These are phyloP conservation scores for Diphyllodes magnificus DNA, from an alignment of 2,113 vertebrate species.

Conservation along the genomic window DNA sequence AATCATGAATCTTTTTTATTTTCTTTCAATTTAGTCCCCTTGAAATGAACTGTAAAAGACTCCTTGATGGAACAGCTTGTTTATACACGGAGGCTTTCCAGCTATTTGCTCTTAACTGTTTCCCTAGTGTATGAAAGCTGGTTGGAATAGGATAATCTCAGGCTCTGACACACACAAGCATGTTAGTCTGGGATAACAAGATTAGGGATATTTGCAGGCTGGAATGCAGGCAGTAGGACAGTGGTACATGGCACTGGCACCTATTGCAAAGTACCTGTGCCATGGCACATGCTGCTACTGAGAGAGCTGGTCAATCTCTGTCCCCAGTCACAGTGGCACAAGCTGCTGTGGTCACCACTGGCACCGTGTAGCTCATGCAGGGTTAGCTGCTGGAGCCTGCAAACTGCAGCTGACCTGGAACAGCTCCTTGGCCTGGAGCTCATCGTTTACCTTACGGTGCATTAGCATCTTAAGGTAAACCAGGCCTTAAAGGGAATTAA, in stretches of 20 bases:
- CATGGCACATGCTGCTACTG: background rate
- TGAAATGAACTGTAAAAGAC: background rate
- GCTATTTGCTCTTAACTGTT: conserved; percentile 25
- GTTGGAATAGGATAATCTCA: conserved; percentile 31
- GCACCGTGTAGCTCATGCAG: rapidly evolving
- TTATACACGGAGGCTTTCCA: background rate
- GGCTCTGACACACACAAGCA: conserved; percentile 18
- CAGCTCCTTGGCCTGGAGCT: background rate
- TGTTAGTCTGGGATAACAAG: conserved; percentile 27
- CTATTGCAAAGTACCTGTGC: background rate
- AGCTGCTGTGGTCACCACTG: background rate
- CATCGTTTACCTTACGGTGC: background rate
- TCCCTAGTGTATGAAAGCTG: background rate
- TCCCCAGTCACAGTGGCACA: background rate
- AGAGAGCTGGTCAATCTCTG: background rate
- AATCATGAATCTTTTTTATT: background rate
- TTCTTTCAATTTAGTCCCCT: background rate
- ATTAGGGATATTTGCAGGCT: background rate
- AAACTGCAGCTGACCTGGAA: background rate
- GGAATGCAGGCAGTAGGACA: background rate
- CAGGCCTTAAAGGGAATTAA: background rate
- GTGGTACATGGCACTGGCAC: rapidly evolving
- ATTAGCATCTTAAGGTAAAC: background rate
- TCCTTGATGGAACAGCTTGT: conserved; percentile 8
- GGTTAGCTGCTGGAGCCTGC: background rate